Percentiles rank a stretch among this genome's conserved stretches.
phyloP scores from a whole-genome alignment of 2,888 invertebrate genomes.

The Ectemnius continuus region DNA sequence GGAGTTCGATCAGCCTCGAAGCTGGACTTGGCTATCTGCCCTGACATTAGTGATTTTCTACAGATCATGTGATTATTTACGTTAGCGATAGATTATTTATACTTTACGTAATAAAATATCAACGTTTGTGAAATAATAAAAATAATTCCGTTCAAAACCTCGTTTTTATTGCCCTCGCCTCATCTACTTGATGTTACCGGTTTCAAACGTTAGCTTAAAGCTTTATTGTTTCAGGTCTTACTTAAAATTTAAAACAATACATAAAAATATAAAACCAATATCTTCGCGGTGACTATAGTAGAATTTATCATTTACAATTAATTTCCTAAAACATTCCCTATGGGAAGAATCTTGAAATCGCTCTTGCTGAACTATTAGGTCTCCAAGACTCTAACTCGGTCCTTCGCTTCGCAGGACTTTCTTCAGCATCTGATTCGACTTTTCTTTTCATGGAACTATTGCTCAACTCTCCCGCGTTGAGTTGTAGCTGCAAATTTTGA shows the following conservation, averaged over 20 bases:
- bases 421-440: background rate
- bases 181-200: too few species aligned
- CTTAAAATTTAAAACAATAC: too few species aligned
- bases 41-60: conserved; percentile 45
- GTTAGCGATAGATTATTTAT: too few species aligned
- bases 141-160: background rate
- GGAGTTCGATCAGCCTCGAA: conserved; percentile 74
- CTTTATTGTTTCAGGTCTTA: too few species aligned
- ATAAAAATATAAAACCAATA: too few species aligned
- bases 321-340: too few species aligned
- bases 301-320: too few species aligned
- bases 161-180: too few species aligned
- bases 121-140: conserved; percentile 4
- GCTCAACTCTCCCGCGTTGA: conserved; percentile 78
- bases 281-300: too few species aligned
- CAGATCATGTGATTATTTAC: too few species aligned
- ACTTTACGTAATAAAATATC: background rate
- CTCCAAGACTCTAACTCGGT: background rate
- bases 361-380: background rate
- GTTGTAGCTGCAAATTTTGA: conserved; percentile 84
- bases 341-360: too few species aligned
- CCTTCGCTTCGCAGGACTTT: background rate
- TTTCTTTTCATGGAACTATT: conserved; percentile 47
- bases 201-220: too few species aligned
- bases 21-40: conserved; percentile 76